These are phyloP conservation scores for Chouioia cunea DNA, from an alignment of 2,888 invertebrate genomes.

Conservation along the genomic window DNA sequence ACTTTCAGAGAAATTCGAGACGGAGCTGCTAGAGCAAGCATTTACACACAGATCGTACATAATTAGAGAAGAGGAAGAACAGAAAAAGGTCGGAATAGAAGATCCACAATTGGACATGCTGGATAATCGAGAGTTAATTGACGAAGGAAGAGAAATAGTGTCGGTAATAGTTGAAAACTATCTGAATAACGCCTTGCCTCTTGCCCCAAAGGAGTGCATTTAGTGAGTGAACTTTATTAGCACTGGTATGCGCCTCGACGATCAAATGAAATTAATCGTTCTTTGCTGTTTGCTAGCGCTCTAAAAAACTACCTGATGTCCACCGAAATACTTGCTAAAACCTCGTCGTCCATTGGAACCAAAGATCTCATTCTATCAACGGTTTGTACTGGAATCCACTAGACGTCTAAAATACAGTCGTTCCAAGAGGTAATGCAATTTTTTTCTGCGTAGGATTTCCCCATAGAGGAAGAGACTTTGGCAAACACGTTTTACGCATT, in stretches of 20 bases:
- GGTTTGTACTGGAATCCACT: slow-evolving; percentile 72
- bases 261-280: slow-evolving; percentile 1
- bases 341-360: slow-evolving; percentile 83
- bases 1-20: slow-evolving; percentile 85
- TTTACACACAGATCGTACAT: slow-evolving; percentile 86
- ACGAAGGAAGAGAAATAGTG: slow-evolving; percentile 78
- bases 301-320: slow-evolving; percentile 77
- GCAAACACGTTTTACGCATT: slow-evolving; percentile 85
- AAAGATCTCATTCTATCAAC: slow-evolving; percentile 83
- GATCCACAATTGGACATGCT: slow-evolving; percentile 71
- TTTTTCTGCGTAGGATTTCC: slow-evolving; percentile 80
- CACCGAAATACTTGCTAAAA: slow-evolving; percentile 77
- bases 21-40: slow-evolving; percentile 78
- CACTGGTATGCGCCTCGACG: no score
- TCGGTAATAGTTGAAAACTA: slow-evolving; percentile 77
- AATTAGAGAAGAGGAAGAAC: slow-evolving; percentile 77
- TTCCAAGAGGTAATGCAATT: slow-evolving; percentile 15
- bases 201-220: slow-evolving; percentile 83
- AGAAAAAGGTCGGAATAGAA: slow-evolving; percentile 79
- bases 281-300: slow-evolving; percentile 66
- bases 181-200: slow-evolving; percentile 78
- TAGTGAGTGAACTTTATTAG: slow-evolving; percentile 62
- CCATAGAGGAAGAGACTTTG: slow-evolving; percentile 75
- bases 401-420: background rate
- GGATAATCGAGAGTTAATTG: slow-evolving; percentile 79